Evolutionary conservation across 1,140 invertebrate species (phyloP), one percentile per base, ranked within the genome.

Genomic region (Lethrus apterus): DNA sequence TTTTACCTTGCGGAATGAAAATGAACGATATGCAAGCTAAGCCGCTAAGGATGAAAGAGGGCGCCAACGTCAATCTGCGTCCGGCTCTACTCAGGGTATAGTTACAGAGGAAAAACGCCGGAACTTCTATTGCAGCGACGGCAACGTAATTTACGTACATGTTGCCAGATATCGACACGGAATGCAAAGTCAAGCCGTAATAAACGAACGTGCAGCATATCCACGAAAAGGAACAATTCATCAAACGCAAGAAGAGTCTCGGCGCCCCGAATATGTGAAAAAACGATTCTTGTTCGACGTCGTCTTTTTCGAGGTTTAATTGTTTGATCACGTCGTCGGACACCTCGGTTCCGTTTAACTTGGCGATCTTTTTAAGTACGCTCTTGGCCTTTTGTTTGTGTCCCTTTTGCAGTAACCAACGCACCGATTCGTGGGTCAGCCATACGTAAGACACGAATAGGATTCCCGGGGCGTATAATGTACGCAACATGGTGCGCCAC

Each of bases 371-470:
- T 1, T 70, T 69, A 4, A 83, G 63, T n/a, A 81, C 68, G 10
- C 61, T 59, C 40, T 71, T 71, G 3, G 80, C 79, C 50, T 81
- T 73, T 1, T 79, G 70, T 26, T 77, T 76, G 50, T 76, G 77
- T 3, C 79, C 76, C 47, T 83, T 79, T 2, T 80, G 78, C 20
- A 89, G 60, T 4, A 87, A 67, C 87, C 87, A 90, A 50, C 85
- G 70, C n/a, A 80, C 68, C 17, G 79, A 81, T 63, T 82, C 80
- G 1, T 76, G 72, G 2, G 80, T 48, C 29, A 80, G 57, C 66
- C 77, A 76, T 23, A 74, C 74, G 57, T 80, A 78, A 1, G 73
- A 56, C 3, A 86, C 59, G 7, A 83, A 66, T 1, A 81, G 60
- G 9, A 87, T 57, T 19, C 78, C 79, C 23, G 83, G 80, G 2